Evolutionary conservation across 2,888 invertebrate genomes (phyloP), one percentile per base, ranked within the genome.

Genomic region (Heliconius ismenius): DNA sequence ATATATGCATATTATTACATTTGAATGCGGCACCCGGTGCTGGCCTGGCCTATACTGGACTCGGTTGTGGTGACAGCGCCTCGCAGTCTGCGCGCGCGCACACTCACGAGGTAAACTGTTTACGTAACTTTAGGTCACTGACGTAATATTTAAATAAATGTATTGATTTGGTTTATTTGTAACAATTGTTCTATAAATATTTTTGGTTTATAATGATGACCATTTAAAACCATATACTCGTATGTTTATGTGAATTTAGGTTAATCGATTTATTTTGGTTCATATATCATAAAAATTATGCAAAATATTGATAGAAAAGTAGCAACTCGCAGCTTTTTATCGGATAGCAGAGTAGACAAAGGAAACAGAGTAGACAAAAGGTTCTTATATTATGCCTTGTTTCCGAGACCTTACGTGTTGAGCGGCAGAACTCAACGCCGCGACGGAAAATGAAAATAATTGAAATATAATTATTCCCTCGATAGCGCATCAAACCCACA

Each of bases 11-110:
- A 77, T 78, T 58, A 77, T 74, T 78, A 76, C 32, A 81, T 81
- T 80, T 75, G 79, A 78, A 81, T 80, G 78, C 75, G 72, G 69
- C 63, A 58, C 73, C 76, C 74, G 79, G 79, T 74, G 73, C 76
- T 81, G 79, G 76, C 10, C 24, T 60, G 54, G n/a, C 54, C 54
- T n/a, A n/a, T n/a, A n/a, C n/a, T 58, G 60, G 26, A 73, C 78
- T 65, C 70, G 74, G 49, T 65, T 63, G n/a, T 26, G 67, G 36
- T 43, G 49, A 62, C 73, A 65, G 84, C 84, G 84, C 84, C 84
- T 79, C 79, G 84, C 84, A 80, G 84, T 85, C 84, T 85, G 84
- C 70, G 70, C 76, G 75, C 80, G 78, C 81, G 81, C 82, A 81
- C 81, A 79, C 81, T 68, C 77, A 79, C 80, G 79, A 81, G 78